Conservation (phyloP, 2,888 invertebrate species). For the Chalcis sispes region DNA sequence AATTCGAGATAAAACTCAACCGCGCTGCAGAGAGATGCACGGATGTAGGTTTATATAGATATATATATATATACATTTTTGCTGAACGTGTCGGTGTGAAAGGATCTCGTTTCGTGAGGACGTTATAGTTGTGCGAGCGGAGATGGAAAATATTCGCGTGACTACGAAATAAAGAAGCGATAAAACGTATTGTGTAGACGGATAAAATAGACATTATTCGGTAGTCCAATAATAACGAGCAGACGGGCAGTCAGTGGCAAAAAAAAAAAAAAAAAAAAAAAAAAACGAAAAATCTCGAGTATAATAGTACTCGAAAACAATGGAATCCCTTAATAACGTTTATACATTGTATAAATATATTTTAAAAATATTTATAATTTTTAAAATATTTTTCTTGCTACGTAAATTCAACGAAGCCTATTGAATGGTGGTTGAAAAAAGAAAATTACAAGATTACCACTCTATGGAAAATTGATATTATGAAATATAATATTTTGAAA, state of each 20-base stretch:
- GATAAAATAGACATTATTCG: constrained; percentile 50
- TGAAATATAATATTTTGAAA: constrained; percentile 28
- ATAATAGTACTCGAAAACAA: constrained; percentile 28
- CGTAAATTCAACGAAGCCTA: constrained; percentile 24
- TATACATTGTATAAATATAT: background rate
- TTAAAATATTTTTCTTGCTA: constrained; percentile 16
- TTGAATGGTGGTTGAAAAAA: constrained; percentile 11
- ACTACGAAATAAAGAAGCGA: constrained; percentile 47
- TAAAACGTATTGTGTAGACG: constrained; percentile 51
- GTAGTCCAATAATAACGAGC: constrained; percentile 38
- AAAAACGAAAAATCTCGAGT: constrained; percentile 12
- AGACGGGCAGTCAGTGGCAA: constrained; percentile 20
- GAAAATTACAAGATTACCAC: constrained; percentile 10
- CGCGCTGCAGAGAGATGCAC: constrained; percentile 35
- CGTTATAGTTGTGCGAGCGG: constrained; percentile 6
- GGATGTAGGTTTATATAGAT: constrained; percentile 12
- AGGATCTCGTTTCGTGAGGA: constrained; percentile 38
- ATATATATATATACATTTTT: constrained; percentile 30
- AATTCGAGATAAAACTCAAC: constrained; percentile 48
- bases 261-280: constrained; percentile 19
- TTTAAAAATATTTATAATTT: constrained; percentile 11
- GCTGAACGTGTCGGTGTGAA: constrained; percentile 38
- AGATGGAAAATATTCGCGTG: constrained; percentile 52
- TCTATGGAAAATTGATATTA: constrained; percentile 8
- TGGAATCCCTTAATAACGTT: constrained; percentile 3